These are phyloP conservation scores for Lepidochrysops patricia DNA, from an alignment of 2,888 invertebrate genomes.

Conservation along the genomic window DNA sequence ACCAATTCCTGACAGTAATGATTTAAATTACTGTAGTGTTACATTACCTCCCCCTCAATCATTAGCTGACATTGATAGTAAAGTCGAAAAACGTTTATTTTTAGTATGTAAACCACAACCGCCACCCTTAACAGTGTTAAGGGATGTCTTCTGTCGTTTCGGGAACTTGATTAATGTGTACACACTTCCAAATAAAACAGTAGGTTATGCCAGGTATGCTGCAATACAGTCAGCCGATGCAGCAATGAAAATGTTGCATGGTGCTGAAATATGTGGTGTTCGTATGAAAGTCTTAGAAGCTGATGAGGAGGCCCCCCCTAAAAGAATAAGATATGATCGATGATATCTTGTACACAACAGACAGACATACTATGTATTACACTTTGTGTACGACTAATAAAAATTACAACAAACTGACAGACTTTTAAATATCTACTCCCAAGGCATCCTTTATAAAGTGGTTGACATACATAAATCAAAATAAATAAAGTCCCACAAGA, in stretches of 20 bases:
- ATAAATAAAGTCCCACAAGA: no score
- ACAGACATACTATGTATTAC: conserved; percentile 7
- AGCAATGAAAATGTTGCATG: conserved; percentile 83
- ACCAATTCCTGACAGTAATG: conserved; percentile 36
- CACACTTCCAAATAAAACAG: conserved; percentile 90
- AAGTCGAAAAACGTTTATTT: conserved; percentile 79
- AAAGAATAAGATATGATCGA: conserved; percentile 35
- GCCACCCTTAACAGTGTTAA: conserved; percentile 84
- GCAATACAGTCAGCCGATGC: conserved; percentile 81
- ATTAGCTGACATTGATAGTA: conserved; percentile 79
- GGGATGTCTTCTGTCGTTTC: conserved; percentile 93
- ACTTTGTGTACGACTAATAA: conserved; percentile 15
- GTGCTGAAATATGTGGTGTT: conserved; percentile 90
- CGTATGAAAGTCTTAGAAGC: conserved; percentile 92
- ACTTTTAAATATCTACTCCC: background rate
- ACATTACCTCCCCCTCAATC: conserved; percentile 83
- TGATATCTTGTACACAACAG: conserved; percentile 1
- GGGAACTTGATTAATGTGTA: conserved; percentile 93
- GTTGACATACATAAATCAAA: no score
- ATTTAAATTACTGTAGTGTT: conserved; percentile 76
- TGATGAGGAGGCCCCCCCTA: conserved; percentile 65
- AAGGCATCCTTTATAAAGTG: no score
- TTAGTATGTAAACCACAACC: conserved; percentile 78
- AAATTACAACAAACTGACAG: conserved; percentile 16
- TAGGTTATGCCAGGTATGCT: conserved; percentile 93